Percentiles rank a stretch among this genome's conserved stretches.
Conservation (phyloP, 2,797 vertebrate species). For the Spinus olivaceus region DNA sequence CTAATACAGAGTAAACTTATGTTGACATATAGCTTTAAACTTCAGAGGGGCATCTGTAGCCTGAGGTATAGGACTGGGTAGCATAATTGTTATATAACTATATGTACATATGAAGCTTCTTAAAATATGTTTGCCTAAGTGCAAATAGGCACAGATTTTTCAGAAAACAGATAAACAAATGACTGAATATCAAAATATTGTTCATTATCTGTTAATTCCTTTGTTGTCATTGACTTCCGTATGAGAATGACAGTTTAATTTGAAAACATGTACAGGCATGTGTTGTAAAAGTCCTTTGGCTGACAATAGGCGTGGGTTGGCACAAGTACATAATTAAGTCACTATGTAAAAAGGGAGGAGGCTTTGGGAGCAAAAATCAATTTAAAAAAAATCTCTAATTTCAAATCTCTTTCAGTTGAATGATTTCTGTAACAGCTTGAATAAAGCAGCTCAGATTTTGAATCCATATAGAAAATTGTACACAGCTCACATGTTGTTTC, state of each 20-base stretch:
- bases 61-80: not conserved
- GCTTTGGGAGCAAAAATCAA: not conserved
- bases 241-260: not conserved
- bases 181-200: not conserved
- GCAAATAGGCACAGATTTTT: not conserved
- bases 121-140: not conserved
- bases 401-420: not conserved
- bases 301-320: accelerated
- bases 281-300: not conserved
- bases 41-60: not conserved
- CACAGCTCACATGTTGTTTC: not conserved
- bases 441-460: not conserved
- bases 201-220: not conserved
- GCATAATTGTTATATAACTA: not conserved
- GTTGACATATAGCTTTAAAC: not conserved
- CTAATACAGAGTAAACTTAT: not conserved
- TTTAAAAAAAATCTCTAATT: not conserved
- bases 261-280: not conserved
- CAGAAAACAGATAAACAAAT: not conserved
- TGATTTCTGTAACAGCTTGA: not conserved
- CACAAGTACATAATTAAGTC: not conserved
- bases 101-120: not conserved
- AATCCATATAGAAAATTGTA: not conserved
- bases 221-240: not conserved
- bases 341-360: not conserved